These are phyloP conservation scores for Helostoma temminkii DNA, from an alignment of 2,797 vertebrate genomes.

Conservation along the genomic window DNA sequence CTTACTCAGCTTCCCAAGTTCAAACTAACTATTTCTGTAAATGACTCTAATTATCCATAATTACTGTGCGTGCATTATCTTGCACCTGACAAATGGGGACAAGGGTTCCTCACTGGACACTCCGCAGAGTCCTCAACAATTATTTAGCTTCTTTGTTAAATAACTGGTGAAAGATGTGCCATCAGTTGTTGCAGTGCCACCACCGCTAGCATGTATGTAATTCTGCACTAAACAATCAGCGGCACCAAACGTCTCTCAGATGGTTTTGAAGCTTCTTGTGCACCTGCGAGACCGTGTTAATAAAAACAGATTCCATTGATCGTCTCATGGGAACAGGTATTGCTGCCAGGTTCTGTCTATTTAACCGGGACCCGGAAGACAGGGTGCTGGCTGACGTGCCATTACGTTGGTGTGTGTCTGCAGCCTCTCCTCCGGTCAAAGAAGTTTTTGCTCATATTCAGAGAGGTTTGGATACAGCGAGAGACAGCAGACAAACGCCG, in stretches of 20 bases:
- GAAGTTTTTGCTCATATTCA: constrained; percentile 69
- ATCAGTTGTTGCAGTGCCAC: neutral
- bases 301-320: constrained; percentile 21
- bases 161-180: neutral
- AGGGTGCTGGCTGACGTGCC: constrained; percentile 77
- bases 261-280: neutral
- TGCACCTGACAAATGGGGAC: neutral
- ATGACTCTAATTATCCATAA: too few species aligned
- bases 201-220: neutral
- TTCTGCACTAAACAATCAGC: neutral
- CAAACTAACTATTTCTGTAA: neutral
- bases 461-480: constrained; percentile 54
- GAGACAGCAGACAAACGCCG: constrained; percentile 20
- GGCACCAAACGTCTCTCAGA: neutral
- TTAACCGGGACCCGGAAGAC: constrained; percentile 75
- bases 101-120: neutral
- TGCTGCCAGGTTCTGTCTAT: constrained; percentile 51
- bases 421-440: constrained; percentile 65
- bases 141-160: neutral
- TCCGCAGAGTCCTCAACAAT: neutral
- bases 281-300: neutral
- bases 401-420: constrained; percentile 76
- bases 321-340: constrained; percentile 41
- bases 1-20: neutral
- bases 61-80: neutral